A percentile compares a stretch with the other conserved stretches of the same genome.
phyloP scores from a whole-genome alignment of 2,888 invertebrate genomes.

The Euplexia lucipara region DNA sequence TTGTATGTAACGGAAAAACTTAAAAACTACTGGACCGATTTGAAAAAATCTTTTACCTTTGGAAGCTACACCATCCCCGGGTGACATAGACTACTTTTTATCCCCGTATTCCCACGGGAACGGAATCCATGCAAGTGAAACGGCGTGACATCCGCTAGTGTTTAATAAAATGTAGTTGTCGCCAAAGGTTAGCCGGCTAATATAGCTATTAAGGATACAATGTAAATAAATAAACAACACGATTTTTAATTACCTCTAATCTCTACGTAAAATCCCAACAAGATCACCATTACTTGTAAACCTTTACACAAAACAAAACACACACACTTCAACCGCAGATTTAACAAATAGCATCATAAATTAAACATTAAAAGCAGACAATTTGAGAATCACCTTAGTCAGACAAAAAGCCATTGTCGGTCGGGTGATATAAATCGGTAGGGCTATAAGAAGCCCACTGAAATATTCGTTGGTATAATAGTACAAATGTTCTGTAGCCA shows the following conservation, averaged over 20 bases:
- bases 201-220: too few relatives aligned
- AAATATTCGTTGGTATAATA: constrained; percentile 81
- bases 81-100: too few relatives aligned
- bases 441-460: constrained; percentile 65
- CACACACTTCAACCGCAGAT: constrained; percentile 54
- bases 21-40: too few relatives aligned
- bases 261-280: not conserved
- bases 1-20: too few relatives aligned
- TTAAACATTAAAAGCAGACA: constrained; percentile 79
- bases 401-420: constrained; percentile 62
- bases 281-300: not conserved
- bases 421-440: constrained; percentile 69
- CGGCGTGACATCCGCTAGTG: too few relatives aligned
- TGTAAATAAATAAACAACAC: too few relatives aligned
- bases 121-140: too few relatives aligned
- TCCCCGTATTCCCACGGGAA: too few relatives aligned
- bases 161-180: too few relatives aligned
- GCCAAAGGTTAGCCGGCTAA: too few relatives aligned
- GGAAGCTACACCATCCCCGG: too few relatives aligned
- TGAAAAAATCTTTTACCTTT: too few relatives aligned
- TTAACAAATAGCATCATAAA: constrained; percentile 85
- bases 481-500: constrained; percentile 86
- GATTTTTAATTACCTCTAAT: not conserved
- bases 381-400: constrained; percentile 74
- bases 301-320: constrained; percentile 7